phyloP scores from a whole-genome alignment of 2,888 invertebrate species.

The Drosophila koepferae region DNA sequence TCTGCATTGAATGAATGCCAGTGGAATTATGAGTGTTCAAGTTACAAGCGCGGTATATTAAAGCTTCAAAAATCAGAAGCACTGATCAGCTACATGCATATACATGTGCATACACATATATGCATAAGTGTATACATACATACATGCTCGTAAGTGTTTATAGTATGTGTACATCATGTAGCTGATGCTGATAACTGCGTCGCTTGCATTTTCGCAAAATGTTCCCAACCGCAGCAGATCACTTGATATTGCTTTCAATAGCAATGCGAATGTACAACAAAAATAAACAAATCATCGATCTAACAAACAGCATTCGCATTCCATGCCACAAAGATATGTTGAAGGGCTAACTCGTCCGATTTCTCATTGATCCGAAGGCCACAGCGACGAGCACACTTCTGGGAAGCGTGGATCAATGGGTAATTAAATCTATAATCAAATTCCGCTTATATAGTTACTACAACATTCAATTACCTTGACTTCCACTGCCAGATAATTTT shows the following conservation, averaged over 20 bases:
- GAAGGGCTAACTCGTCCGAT: background rate
- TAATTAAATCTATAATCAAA: background rate
- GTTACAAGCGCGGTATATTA: constrained; percentile 71
- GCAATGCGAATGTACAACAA: constrained; percentile 4
- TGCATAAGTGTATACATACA: background rate
- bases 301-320: constrained; percentile 8
- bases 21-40: constrained; percentile 67
- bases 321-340: constrained; percentile 6
- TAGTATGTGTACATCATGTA: constrained; percentile 26
- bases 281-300: constrained; percentile 23
- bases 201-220: constrained; percentile 49
- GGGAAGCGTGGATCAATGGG: too few relatives aligned
- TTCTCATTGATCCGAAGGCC: background rate
- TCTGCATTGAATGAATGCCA: constrained; percentile 76
- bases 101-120: background rate
- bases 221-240: constrained; percentile 41
- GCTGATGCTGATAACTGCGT: constrained; percentile 49
- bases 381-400: background rate
- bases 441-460: background rate
- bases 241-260: constrained; percentile 31
- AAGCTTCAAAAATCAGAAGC: constrained; percentile 55
- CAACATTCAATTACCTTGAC: background rate
- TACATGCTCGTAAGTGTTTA: constrained; percentile 17
- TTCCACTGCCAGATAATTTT: constrained; percentile 1
- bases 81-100: constrained; percentile 41